These are phyloP conservation scores for Hydroisotoma schaefferi DNA, from an alignment of 2,888 invertebrate genomes.

Conservation along the genomic window DNA sequence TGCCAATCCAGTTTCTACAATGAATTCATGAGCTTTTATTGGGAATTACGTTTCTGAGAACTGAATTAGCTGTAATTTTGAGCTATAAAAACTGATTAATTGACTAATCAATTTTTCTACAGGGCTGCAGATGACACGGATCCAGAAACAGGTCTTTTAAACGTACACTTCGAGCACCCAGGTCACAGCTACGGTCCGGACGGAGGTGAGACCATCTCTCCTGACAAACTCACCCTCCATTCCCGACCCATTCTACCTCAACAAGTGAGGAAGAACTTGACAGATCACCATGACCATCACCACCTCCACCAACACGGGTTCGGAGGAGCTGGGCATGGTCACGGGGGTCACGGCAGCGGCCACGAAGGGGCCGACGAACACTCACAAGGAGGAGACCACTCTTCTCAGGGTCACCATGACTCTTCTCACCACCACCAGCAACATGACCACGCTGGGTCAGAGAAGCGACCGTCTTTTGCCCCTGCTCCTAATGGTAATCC, in stretches of 20 bases:
- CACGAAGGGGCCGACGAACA: constrained; percentile 15
- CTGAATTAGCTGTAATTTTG: too few relatives aligned
- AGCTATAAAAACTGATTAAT: too few relatives aligned
- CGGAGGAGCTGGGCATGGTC: constrained; percentile 24
- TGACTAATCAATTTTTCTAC: background rate
- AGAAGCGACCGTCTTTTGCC: constrained; percentile 42
- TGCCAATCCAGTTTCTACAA: background rate
- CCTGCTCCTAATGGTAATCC: constrained; percentile 47
- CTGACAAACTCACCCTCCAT: constrained; percentile 37
- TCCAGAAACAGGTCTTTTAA: constrained; percentile 40
- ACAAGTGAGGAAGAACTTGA: constrained; percentile 41
- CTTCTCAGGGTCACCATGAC: constrained; percentile 21
- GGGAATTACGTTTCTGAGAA: too few relatives aligned
- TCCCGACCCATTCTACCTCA: constrained; percentile 41
- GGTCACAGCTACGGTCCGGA: constrained; percentile 32
- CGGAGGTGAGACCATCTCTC: constrained; percentile 32
- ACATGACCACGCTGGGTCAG: constrained; percentile 21
- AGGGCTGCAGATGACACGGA: constrained; percentile 46
- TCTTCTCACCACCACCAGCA: constrained; percentile 27
- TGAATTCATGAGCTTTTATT: too few relatives aligned
- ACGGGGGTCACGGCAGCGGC: constrained; percentile 20
- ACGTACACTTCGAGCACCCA: constrained; percentile 39
- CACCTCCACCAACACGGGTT: constrained; percentile 38
- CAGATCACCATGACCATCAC: constrained; percentile 43
- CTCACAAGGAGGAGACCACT: too few relatives aligned